Evolutionary conservation across 2,113 vertebrate genomes (phyloP), one percentile per base, ranked within the genome.

Genomic region (Psittacara wagleri): DNA sequence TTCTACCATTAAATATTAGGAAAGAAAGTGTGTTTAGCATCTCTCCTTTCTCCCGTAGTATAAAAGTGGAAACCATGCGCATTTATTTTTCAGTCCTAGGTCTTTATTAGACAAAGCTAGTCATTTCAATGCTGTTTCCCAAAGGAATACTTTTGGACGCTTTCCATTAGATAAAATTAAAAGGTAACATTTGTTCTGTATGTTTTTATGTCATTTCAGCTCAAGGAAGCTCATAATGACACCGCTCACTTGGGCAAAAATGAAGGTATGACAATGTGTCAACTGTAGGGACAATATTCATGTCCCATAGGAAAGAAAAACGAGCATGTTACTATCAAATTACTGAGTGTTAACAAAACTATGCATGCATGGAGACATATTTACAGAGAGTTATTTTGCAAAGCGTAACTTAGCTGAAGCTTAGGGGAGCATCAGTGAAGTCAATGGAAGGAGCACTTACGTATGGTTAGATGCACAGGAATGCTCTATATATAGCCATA

Each of bases 91-190:
- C 44, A 82, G 1, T 18, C 28, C 31, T 66, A 69, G 48, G 75
- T 81, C 61, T 12, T 59, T 35, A 25, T 33, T 64, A 29, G 31
- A 8, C 69, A 75, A 61, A 85, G 68, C 31, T 43, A 43, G 17
- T 24, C 18, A 52, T 75, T 92, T 57, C 83, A 78, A 11, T 55
- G 22, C 29, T 87, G 27, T 67, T 17, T 68, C 80, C 73, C 86
- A 86, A 39, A 86, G 57, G 82, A 90, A 51, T 5, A 28, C 1
- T 54, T 83, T 7, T 61, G 22, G 20, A 88, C 86, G n/a, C 61
- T 84, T 93, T 92, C 82, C 51, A 86, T 83, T 83, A 55, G 83
- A 61, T 24, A 86, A 92, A 88, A 78, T 39, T 14, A 80, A 90
- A 86, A 74, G 10, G 33, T 75, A 68, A 13, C 94, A 90, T 90